phyloP scores from a whole-genome alignment of 2,113 vertebrate species.

The Tragelaphus imberbis region DNA sequence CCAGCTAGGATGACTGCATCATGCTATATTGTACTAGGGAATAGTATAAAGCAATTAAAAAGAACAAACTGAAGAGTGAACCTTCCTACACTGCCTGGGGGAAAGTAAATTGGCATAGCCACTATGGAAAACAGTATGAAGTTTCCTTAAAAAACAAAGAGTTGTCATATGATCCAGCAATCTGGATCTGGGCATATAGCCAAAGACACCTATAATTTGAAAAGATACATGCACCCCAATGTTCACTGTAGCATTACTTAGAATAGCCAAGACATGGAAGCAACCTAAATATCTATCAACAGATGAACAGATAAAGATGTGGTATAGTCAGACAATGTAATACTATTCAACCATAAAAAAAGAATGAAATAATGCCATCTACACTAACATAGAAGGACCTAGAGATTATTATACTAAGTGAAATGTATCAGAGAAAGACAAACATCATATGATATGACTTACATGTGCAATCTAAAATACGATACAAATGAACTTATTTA shows the following conservation, averaged over 20 bases:
- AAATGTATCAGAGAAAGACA: background rate
- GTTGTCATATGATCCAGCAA: background rate
- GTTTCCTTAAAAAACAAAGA: background rate
- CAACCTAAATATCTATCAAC: background rate
- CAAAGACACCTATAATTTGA: background rate
- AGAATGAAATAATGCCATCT: background rate
- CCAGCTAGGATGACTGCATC: background rate
- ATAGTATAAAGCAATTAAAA: background rate
- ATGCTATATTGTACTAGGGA: background rate
- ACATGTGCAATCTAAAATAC: background rate
- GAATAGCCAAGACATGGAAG: background rate
- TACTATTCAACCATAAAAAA: background rate
- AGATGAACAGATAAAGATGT: background rate
- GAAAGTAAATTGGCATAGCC: background rate
- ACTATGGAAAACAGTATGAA: background rate
- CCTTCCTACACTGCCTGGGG: background rate
- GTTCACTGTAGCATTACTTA: background rate
- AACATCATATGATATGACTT: background rate
- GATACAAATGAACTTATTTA: background rate
- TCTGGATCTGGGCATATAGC: background rate
- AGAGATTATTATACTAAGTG: background rate
- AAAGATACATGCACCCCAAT: background rate
- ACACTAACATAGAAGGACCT: background rate
- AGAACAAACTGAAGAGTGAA: background rate
- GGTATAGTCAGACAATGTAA: background rate